phyloP scores from a whole-genome alignment of 2,888 invertebrate species.

The Hoplodrina ambigua region DNA sequence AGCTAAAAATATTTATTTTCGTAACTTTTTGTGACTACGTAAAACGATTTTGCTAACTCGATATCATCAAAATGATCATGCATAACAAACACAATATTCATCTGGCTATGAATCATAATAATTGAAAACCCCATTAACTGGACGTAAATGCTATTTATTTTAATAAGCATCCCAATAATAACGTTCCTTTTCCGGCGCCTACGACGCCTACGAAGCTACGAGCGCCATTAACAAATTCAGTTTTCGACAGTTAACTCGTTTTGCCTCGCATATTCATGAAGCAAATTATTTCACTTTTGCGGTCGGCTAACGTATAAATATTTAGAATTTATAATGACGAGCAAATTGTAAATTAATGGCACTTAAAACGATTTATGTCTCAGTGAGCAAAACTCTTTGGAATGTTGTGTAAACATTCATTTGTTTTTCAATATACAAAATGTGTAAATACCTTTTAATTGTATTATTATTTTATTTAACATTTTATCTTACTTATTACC shows the following conservation, averaged over 20 bases:
- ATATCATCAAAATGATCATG: not conserved
- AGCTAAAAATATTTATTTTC: too few relatives aligned
- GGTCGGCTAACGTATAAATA: slow-evolving; percentile 46
- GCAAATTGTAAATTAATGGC: slow-evolving; percentile 43
- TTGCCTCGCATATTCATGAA: slow-evolving; percentile 55
- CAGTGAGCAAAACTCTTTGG: not conserved
- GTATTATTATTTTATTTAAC: too few relatives aligned
- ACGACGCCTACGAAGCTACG: not conserved
- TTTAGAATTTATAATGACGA: slow-evolving; percentile 50
- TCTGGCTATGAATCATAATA: slow-evolving; percentile 1
- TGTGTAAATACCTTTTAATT: not conserved
- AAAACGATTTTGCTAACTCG: too few relatives aligned
- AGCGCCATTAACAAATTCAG: slow-evolving; percentile 50
- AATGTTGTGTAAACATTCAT: slow-evolving; percentile 7
- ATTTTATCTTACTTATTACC: too few relatives aligned
- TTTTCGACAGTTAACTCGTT: slow-evolving; percentile 38
- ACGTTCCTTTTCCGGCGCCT: slow-evolving; percentile 24
- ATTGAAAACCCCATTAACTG: not conserved
- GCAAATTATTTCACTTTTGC: slow-evolving; percentile 54
- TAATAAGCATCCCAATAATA: slow-evolving; percentile 18
- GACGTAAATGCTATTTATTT: slow-evolving; percentile 14
- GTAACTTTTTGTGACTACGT: too few relatives aligned
- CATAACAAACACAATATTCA: not conserved
- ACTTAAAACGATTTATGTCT: slow-evolving; percentile 35
- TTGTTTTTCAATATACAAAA: not conserved